Percentiles rank a stretch among this genome's conserved stretches.
Evolutionary conservation across 2,113 vertebrate species (phyloP).

Genomic region (Riparia riparia): DNA sequence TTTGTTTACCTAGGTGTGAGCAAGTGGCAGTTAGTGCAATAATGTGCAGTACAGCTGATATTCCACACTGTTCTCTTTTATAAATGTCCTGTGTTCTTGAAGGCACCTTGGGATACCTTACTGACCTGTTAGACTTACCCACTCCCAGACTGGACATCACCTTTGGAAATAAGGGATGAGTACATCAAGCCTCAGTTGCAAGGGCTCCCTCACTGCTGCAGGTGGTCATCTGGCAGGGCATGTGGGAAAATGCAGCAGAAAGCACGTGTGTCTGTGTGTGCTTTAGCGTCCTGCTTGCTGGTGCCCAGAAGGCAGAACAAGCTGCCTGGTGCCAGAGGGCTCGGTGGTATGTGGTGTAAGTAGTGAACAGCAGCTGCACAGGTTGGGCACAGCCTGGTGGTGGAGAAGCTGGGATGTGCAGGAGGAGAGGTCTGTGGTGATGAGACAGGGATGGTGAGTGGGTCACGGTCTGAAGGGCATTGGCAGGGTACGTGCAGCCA

Average conservation of each 20-base stretch:
- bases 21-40: not conserved
- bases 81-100: not conserved
- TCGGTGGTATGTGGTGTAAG: not conserved
- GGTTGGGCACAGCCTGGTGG: not conserved
- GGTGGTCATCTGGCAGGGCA: not conserved
- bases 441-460: not conserved
- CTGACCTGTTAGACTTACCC: not conserved
- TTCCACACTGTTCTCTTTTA: not conserved
- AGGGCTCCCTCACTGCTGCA: not conserved
- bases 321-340: not conserved
- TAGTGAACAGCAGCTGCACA: not conserved
- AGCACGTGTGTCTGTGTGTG: not conserved
- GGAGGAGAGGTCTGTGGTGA: not conserved
- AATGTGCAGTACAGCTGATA: not conserved
- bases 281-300: not conserved
- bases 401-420: not conserved
- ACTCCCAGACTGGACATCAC: not conserved
- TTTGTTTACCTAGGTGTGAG: slow-evolving; percentile 30
- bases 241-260: not conserved
- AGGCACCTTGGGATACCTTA: not conserved
- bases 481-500: fast-evolving
- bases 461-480: fast-evolving
- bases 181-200: not conserved
- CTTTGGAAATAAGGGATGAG: not conserved
- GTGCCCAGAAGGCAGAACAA: not conserved